Evolutionary conservation across 1,140 invertebrate species (phyloP), one percentile per base, ranked within the genome.

Genomic region (Bombus sibiricus): DNA sequence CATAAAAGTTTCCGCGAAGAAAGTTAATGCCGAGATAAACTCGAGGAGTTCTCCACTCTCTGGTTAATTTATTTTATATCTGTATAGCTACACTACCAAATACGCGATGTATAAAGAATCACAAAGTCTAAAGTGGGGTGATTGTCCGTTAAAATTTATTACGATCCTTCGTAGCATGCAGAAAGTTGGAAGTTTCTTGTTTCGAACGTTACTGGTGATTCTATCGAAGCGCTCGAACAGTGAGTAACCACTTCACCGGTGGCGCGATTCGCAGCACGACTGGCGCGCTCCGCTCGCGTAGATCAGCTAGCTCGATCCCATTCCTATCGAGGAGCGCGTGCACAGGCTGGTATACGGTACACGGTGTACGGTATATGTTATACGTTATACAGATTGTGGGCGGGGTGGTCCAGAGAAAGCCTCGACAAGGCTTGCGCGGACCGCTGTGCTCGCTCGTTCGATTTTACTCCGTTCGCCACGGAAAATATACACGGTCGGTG

Each of bases 331-430:
- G 15, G 53, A 37, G 59, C 77, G 59, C 59, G 86, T 74, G 76
- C 68, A 82, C 68, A 32, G 59, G 59, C 75, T 66, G 41, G 66
- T 62, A 66, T 75, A 81, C 81, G 78, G 84, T 79, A 78, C 83
- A 86, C 88, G 83, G 83, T 74, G 78, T 81, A 81, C 71, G 77
- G 83, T 80, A 81, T 81, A 81, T 57, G 83, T 73, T 85, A 79
- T 85, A 81, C 83, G 78, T 80, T 85, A 75, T n/a, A 85, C 69
- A 47, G 83, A 88, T 92, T 89, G 93, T 93, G 93, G 93, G 93
- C 93, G 93, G 92, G 91, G 91, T 94, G 92, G 91, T 92, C 92
- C 93, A 93, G 93, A 94, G 93, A 94, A 94, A 94, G 93, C 93
- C 86, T 89, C 85, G 88, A 62, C 69, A 82, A 81, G 71, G 79